phyloP scores from a whole-genome alignment of 1,140 invertebrate species.

The Andricus grossulariae region DNA sequence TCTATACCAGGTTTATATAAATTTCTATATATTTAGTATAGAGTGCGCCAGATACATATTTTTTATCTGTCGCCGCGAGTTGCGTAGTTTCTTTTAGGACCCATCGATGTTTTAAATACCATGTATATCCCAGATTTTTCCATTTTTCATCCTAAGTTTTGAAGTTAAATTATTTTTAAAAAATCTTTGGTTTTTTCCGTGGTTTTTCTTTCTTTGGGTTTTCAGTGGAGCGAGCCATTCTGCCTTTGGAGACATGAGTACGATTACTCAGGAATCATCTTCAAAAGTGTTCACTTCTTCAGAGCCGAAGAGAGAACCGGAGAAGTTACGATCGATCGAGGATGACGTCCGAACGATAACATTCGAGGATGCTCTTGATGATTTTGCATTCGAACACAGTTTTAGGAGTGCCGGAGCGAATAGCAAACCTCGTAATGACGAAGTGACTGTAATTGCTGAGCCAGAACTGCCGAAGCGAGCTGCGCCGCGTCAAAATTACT shows the following conservation, averaged over 20 bases:
- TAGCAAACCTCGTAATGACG: slow-evolving; percentile 60
- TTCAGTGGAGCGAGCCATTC: slow-evolving; percentile 93
- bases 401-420: slow-evolving; percentile 21
- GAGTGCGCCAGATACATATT: too few species aligned
- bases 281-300: slow-evolving; percentile 63
- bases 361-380: slow-evolving; percentile 36
- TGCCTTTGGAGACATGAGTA: slow-evolving; percentile 93
- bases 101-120: too few species aligned
- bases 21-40: too few species aligned
- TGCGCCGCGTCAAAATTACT: slow-evolving; percentile 47
- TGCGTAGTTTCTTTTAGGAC: too few species aligned
- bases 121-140: too few species aligned
- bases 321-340: slow-evolving; percentile 50
- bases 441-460: slow-evolving; percentile 66
- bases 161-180: too few species aligned
- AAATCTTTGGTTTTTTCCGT: not conserved
- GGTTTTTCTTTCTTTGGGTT: slow-evolving; percentile 47
- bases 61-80: too few species aligned
- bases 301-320: slow-evolving; percentile 55
- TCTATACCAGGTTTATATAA: too few species aligned
- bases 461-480: slow-evolving; percentile 64
- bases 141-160: too few species aligned
- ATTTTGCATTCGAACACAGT: slow-evolving; percentile 35
- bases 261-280: slow-evolving; percentile 88
- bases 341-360: not conserved